Evolutionary conservation across 2,797 vertebrate genomes (phyloP), one percentile per base, ranked within the genome.

Genomic region (Betta splendens): DNA sequence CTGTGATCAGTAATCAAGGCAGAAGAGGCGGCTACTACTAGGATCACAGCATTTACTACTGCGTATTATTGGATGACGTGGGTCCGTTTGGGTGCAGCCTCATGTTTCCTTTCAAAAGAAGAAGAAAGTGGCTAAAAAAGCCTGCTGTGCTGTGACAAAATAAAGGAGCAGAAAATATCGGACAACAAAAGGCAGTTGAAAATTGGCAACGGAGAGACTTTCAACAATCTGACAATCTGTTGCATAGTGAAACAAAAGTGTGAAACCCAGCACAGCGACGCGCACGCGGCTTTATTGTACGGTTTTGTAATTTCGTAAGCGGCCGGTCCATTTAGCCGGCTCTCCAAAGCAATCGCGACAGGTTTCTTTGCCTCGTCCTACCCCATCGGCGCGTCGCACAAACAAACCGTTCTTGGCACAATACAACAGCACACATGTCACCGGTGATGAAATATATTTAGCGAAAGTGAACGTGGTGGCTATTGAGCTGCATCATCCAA

Each of bases 331-430:
- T 77, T 82, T 62, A 65, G 40, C 53, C 23, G 25, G 42, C 49
- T 39, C 63, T 58, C 37, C 44, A 35, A 58, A 65, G 57, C 64
- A 55, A 63, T 72, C 69, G 48, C 44, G 64, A 43, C 20, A 53
- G 20, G 71, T 75, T 42, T 37, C 31, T 37, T 39, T 57, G 29
- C 9, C 23, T 8, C 20, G 55, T 35, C 29, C n/a, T n/a, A n/a
- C 32, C 36, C 60, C 65, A 71, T 69, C 68, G 7, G 17, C 1
- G 22, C 48, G 44, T 64, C 66, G 63, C 69, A 70, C 69, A 55
- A 75, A 51, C 75, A 80, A 59, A n/a, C n/a, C n/a, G 37, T 55
- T 37, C 61, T 73, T 80, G 80, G 69, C 65, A 44, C 63, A 38
- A 53, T 44, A 31, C 37, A 51, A 46, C 44, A 13, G 32, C 23